Evolutionary conservation across 2,888 invertebrate genomes (phyloP).

Genomic region (Spisula subtruncata): DNA sequence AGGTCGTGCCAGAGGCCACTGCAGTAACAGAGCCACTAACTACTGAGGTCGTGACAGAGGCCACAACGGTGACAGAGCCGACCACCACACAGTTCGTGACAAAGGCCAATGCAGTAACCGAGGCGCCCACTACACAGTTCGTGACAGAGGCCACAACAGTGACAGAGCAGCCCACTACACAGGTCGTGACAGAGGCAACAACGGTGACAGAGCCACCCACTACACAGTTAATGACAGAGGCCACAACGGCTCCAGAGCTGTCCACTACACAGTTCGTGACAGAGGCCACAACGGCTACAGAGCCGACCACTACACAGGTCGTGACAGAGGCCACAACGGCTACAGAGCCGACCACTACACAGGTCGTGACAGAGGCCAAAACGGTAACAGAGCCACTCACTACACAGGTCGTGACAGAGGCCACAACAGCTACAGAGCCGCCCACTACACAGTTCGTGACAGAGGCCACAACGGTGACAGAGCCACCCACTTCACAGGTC

Average conservation of each 20-base stretch:
- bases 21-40: too few relatives aligned
- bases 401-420: too few relatives aligned
- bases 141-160: not conserved
- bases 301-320: not conserved
- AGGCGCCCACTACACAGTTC: not conserved
- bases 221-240: not conserved
- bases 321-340: too few relatives aligned
- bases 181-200: not conserved
- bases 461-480: not conserved
- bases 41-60: not conserved
- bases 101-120: not conserved
- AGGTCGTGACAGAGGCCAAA: not conserved
- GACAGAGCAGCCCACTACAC: not conserved
- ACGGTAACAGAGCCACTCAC: too few relatives aligned
- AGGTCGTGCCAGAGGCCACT: too few relatives aligned
- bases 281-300: not conserved
- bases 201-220: not conserved
- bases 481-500: not conserved
- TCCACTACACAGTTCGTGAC: not conserved
- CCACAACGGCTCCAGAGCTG: not conserved
- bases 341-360: too few relatives aligned
- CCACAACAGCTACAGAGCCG: not conserved
- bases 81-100: not conserved
- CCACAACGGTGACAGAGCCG: not conserved
- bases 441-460: not conserved